Conservation (phyloP, 2,888 invertebrate species). For the Teleiodes luculella region DNA sequence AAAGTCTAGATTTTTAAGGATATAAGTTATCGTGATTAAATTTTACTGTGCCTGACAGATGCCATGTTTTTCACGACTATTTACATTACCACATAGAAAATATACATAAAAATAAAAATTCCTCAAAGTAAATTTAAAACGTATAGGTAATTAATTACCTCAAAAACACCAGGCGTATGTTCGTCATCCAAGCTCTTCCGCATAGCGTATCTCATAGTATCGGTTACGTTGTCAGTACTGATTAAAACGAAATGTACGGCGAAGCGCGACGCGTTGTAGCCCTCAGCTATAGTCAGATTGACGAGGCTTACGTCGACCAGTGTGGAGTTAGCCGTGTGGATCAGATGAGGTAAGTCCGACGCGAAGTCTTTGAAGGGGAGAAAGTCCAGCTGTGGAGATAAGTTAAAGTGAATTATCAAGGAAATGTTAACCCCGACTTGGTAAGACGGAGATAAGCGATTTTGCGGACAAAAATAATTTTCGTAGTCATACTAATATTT, state of each 20-base stretch:
- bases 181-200: constrained; percentile 84
- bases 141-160: constrained; percentile 73
- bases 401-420: no score
- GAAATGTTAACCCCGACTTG: no score
- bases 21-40: no score
- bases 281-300: constrained; percentile 60
- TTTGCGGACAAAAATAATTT: no score
- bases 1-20: no score
- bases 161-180: constrained; percentile 86
- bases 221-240: constrained; percentile 58
- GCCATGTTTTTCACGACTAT: no score
- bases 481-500: no score
- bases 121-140: no score
- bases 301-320: constrained; percentile 81
- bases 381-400: constrained; percentile 67
- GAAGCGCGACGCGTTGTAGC: constrained; percentile 78
- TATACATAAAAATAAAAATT: no score
- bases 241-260: constrained; percentile 78
- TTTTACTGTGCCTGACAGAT: no score
- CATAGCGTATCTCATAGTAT: constrained; percentile 57
- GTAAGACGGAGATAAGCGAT: no score
- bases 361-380: constrained; percentile 69
- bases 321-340: constrained; percentile 82
- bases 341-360: constrained; percentile 78
- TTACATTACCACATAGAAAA: no score